Conservation (phyloP, 2,797 vertebrate genomes). For the Pseudochirops corinnae region DNA sequence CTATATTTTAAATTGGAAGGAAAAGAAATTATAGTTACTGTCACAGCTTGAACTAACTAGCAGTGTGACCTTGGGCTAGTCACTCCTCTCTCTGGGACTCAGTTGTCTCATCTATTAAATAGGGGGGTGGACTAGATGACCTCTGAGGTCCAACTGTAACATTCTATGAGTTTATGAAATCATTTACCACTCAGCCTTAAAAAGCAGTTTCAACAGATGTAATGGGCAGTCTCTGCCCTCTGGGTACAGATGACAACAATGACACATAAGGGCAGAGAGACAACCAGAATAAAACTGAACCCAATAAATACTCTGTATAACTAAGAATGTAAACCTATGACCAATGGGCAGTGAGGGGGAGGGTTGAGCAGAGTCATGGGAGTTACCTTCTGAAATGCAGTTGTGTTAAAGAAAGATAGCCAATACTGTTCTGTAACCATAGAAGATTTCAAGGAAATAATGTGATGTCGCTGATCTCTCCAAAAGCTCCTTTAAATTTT, state of each 20-base stretch:
- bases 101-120: neutral
- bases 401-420: neutral
- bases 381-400: neutral
- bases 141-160: neutral
- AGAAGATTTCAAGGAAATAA: constrained; percentile 2
- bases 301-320: neutral
- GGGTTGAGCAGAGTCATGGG: neutral
- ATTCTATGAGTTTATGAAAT: constrained; percentile 6
- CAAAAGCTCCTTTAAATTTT: neutral
- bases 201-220: neutral
- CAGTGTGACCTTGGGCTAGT: neutral
- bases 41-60: neutral
- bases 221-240: constrained; percentile 3
- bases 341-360: neutral
- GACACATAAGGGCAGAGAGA: neutral
- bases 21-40: neutral
- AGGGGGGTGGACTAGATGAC: neutral
- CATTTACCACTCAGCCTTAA: neutral
- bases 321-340: neutral
- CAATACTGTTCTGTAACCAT: constrained; percentile 16
- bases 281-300: neutral
- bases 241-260: neutral
- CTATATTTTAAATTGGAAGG: neutral
- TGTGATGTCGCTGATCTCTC: neutral
- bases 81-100: neutral